Conservation (phyloP, 1,140 invertebrate genomes). For the Gonatopus flavifemur region DNA sequence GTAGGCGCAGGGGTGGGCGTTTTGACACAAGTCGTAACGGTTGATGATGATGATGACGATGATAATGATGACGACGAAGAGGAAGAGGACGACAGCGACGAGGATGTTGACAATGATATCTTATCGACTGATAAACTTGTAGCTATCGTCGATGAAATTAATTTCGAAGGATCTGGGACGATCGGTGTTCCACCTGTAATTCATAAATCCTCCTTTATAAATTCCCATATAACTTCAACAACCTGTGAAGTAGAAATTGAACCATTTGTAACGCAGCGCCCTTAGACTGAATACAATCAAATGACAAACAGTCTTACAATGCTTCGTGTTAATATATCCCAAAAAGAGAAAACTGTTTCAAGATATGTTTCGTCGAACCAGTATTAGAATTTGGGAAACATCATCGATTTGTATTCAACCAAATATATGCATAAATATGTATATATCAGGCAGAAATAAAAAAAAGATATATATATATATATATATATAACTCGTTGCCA, state of each 20-base stretch:
- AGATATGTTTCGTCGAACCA: slow-evolving; percentile 23
- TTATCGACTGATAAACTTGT: slow-evolving; percentile 24
- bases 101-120: slow-evolving; percentile 5
- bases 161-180: slow-evolving; percentile 52
- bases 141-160: slow-evolving; percentile 19
- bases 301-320: slow-evolving; percentile 43
- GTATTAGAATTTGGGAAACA: no score
- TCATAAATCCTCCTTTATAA: no score
- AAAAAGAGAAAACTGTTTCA: slow-evolving; percentile 26
- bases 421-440: no score
- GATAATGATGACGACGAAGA: no score
- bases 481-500: no score
- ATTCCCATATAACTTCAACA: no score
- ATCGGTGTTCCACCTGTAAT: slow-evolving; percentile 61
- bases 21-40: slow-evolving; percentile 36
- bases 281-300: slow-evolving; percentile 36
- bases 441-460: no score
- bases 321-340: slow-evolving; percentile 37
- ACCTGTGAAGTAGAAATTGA: neutral
- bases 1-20: slow-evolving; percentile 19
- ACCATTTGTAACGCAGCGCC: slow-evolving; percentile 36
- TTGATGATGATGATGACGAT: slow-evolving; percentile 19
- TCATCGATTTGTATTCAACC: no score
- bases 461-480: no score
- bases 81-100: no score